Base-by-base conservation (phyloP, 2,888 invertebrate genomes). In the Diadegma fenestrale region DNA sequence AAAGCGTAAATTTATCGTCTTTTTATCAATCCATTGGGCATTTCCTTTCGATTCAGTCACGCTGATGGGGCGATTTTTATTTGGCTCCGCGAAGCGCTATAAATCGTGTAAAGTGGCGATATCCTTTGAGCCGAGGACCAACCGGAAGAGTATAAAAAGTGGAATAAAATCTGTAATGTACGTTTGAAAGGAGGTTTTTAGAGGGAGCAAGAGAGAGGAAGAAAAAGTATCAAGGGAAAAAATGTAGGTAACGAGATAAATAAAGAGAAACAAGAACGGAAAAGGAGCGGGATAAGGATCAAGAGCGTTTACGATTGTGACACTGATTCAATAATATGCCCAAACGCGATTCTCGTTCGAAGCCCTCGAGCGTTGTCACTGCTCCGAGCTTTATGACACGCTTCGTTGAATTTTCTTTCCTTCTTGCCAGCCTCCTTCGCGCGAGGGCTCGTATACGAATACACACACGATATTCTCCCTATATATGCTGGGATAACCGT, bases 301-400 rank as follows among this genome's bases (percentile, higher is more conserved):
- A 61, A 22, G 12, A n/a, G 30, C 51, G 54, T 71, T 77, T 63
- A 58, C 63, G 51, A 54, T 72, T 77, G 63, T 64, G 63, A 71
- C 64, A 58, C 41, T 77, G 64, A 82, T 72, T 77, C 58, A 82
- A 77, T 82, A 77, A 82, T 78, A 72, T 61, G 72, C 66, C 72
- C 58, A n/a, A 66, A 73, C 58, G 78, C 64, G 66, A 73, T 61
- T 68, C 64, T 66, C 45, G 14, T 66, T 33, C 41, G 17, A 66
- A 37, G 19, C 26, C 45, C 71, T 43, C 22, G 48, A 71, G 72
- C 72, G 45, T 54, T 58, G 58, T 54, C 45, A 71, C 68, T 72
- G 14, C 37, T 30, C 51, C 22, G 37, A 17, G 43, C 68, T 68
- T 30, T 79, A 79, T 43, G 41, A 61, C 19, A 58, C 48, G 68